These are phyloP conservation scores for Cylas formicarius DNA, from an alignment of 1,140 invertebrate genomes.

Conservation along the genomic window DNA sequence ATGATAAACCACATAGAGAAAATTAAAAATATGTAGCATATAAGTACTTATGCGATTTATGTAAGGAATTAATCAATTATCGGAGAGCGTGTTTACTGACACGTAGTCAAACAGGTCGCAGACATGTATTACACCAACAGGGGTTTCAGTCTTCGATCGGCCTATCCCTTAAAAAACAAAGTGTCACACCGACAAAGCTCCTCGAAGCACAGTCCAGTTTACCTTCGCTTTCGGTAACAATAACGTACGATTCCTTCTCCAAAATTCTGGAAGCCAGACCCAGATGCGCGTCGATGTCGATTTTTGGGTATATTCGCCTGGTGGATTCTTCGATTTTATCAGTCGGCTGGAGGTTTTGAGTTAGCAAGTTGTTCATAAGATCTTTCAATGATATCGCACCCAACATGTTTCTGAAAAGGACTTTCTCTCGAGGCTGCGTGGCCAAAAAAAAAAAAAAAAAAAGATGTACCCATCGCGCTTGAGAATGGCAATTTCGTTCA, in stretches of 20 bases:
- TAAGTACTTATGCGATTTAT: no score
- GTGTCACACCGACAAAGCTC: neutral
- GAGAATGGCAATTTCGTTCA: slow-evolving; percentile 65
- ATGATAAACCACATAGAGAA: no score
- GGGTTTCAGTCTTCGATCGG: slow-evolving; percentile 8
- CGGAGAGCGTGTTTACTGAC: no score
- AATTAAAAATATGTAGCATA: no score
- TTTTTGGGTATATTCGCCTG: slow-evolving; percentile 67
- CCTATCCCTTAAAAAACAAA: slow-evolving; percentile 14
- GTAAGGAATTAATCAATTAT: no score
- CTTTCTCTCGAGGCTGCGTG: slow-evolving; percentile 7
- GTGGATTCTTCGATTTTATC: slow-evolving; percentile 61
- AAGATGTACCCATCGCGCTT: slow-evolving; percentile 50
- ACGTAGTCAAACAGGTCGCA: slow-evolving; percentile 18
- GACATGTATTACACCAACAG: slow-evolving; percentile 12
- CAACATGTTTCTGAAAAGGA: slow-evolving; percentile 49
- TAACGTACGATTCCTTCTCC: slow-evolving; percentile 69
- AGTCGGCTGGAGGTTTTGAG: slow-evolving; percentile 51
- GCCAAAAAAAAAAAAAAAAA: neutral
- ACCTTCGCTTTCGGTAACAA: slow-evolving; percentile 49
- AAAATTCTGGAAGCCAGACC: slow-evolving; percentile 71
- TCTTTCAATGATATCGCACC: slow-evolving; percentile 70
- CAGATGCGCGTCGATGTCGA: slow-evolving; percentile 56
- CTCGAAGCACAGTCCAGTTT: slow-evolving; percentile 1
- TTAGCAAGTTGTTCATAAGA: slow-evolving; percentile 64